A percentile compares a stretch with the other conserved stretches of the same genome.
These are phyloP conservation scores for Stegodyphus dumicola DNA, from an alignment of 1,140 invertebrate species.

Conservation along the genomic window DNA sequence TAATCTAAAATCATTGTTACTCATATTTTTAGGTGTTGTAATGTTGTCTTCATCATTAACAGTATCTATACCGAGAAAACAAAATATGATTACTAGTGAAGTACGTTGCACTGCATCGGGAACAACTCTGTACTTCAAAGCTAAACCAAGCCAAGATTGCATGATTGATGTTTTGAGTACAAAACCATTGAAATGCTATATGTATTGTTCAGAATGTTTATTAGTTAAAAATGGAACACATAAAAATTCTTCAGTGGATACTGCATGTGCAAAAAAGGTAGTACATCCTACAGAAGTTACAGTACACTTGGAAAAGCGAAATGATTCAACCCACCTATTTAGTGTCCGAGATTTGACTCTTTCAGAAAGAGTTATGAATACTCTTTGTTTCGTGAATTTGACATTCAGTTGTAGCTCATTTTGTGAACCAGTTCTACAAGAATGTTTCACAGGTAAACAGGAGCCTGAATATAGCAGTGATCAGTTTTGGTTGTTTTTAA, in stretches of 20 bases:
- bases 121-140: slow-evolving; percentile 31
- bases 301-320: slow-evolving; percentile 3
- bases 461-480: slow-evolving; percentile 41
- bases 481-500: slow-evolving; percentile 64
- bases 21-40: slow-evolving; percentile 61
- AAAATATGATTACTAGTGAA: slow-evolving; percentile 46
- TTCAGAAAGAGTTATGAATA: slow-evolving; percentile 34
- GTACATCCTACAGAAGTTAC: slow-evolving; percentile 23
- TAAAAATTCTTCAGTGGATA: slow-evolving; percentile 10
- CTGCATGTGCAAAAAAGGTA: slow-evolving; percentile 12
- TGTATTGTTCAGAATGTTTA: slow-evolving; percentile 42
- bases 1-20: slow-evolving; percentile 63
- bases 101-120: slow-evolving; percentile 30
- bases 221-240: background rate
- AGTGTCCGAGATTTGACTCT: slow-evolving; percentile 24
- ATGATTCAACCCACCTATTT: slow-evolving; percentile 19
- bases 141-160: slow-evolving; percentile 42
- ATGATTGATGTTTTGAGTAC: slow-evolving; percentile 19
- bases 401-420: slow-evolving; percentile 32
- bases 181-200: slow-evolving; percentile 37
- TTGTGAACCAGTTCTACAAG: slow-evolving; percentile 49
- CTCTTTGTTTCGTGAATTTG: slow-evolving; percentile 42
- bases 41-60: slow-evolving; percentile 43
- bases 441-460: slow-evolving; percentile 40
- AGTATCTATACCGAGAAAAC: slow-evolving; percentile 38